Conservation (phyloP, 2,888 invertebrate genomes). For the Drosophila lacicola region DNA sequence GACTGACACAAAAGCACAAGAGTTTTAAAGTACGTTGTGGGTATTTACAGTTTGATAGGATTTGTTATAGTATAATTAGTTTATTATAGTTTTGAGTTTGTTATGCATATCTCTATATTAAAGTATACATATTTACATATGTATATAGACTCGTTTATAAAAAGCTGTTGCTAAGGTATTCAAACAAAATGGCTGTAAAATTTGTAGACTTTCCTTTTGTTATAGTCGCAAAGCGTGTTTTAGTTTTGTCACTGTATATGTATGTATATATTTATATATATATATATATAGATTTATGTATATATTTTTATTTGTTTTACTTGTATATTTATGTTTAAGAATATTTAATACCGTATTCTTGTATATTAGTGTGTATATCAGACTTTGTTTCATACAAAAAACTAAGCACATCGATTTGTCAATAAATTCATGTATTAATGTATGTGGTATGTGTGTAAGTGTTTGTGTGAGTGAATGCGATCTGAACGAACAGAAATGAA, state of each 20-base stretch:
- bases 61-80: constrained; percentile 43
- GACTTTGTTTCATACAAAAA: constrained; percentile 82
- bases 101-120: constrained; percentile 31
- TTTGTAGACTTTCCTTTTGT: constrained; percentile 44
- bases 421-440: constrained; percentile 76
- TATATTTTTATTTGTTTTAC: constrained; percentile 33
- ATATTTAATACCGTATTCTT: constrained; percentile 76
- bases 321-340: constrained; percentile 81
- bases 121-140: constrained; percentile 16
- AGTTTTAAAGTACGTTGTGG: constrained; percentile 57
- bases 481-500: constrained; percentile 22
- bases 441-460: constrained; percentile 44
- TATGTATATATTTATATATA: constrained; percentile 35
- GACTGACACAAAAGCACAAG: constrained; percentile 61
- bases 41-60: constrained; percentile 71
- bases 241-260: constrained; percentile 60
- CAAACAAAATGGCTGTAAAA: constrained; percentile 69
- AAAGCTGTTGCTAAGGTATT: constrained; percentile 60
- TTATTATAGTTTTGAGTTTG: constrained; percentile 43
- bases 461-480: constrained; percentile 32
- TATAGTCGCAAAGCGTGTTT: constrained; percentile 65
- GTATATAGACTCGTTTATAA: constrained; percentile 49
- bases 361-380: constrained; percentile 83
- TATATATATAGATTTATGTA: constrained; percentile 18
- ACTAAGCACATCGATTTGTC: constrained; percentile 81